These are phyloP conservation scores for Melozone crissalis DNA, from an alignment of 2,113 vertebrate species.

Conservation along the genomic window DNA sequence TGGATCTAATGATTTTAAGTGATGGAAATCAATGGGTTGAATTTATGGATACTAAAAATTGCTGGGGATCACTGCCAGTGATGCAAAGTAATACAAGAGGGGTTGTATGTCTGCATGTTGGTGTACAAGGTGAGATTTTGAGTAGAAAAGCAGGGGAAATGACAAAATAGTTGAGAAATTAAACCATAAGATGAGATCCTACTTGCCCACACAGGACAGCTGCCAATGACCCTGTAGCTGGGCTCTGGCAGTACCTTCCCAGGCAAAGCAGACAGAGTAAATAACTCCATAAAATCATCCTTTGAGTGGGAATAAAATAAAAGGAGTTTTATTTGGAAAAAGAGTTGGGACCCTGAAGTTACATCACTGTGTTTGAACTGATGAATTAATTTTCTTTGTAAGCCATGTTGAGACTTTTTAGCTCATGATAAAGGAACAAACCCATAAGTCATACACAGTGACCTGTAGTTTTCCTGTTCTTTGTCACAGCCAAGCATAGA, in stretches of 20 bases:
- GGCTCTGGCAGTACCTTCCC: background rate
- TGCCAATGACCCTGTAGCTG: background rate
- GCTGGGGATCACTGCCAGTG: background rate
- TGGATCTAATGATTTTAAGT: background rate
- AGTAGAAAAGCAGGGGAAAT: background rate
- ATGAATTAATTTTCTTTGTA: slow-evolving; percentile 50
- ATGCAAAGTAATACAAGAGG: background rate
- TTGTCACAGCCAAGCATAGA: background rate
- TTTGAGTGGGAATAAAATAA: background rate
- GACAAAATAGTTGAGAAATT: background rate
- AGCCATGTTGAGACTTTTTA: background rate
- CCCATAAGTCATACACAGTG: background rate
- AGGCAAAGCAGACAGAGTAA: background rate
- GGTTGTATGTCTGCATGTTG: background rate
- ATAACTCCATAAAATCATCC: background rate
- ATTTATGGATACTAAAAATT: background rate
- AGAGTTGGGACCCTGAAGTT: slow-evolving; percentile 16
- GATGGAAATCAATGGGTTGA: background rate
- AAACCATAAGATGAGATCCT: background rate
- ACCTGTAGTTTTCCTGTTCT: background rate
- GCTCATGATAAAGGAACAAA: slow-evolving; percentile 13
- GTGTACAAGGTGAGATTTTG: background rate
- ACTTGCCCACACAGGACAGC: background rate
- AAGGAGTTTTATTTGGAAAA: slow-evolving; percentile 54
- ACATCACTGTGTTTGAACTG: slow-evolving; percentile 7